phyloP scores from a whole-genome alignment of 2,797 vertebrate species.

The Fistularia commersonii region DNA sequence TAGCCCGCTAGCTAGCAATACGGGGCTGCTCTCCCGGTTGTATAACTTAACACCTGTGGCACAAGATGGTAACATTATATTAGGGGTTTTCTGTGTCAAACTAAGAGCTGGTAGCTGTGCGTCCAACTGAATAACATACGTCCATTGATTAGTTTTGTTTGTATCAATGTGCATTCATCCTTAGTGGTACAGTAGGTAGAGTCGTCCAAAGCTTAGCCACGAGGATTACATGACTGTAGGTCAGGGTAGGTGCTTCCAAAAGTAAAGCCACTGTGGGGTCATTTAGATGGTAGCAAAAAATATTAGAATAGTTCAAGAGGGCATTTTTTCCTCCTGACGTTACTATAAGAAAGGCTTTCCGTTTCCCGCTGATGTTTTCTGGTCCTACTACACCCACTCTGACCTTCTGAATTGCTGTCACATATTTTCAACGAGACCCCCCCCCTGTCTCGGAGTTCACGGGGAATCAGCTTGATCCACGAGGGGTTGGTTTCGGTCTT shows the following conservation, averaged over 20 bases:
- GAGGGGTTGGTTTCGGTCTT: too few species aligned
- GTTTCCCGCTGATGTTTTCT: too few species aligned
- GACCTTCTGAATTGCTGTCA: too few species aligned
- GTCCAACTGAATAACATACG: background rate
- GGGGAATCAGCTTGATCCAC: too few species aligned
- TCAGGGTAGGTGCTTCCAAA: constrained; percentile 22
- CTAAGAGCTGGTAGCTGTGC: background rate
- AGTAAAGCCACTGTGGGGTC: constrained; percentile 7
- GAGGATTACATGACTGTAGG: constrained; percentile 19
- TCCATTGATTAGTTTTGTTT: background rate
- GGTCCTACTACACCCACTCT: too few species aligned
- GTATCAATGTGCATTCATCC: constrained; percentile 21
- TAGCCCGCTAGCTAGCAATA: constrained; percentile 63
- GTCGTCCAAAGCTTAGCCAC: constrained; percentile 29
- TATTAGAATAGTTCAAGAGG: background rate
- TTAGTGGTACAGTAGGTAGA: constrained; percentile 9
- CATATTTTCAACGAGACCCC: too few species aligned
- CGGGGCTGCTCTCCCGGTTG: constrained; percentile 53
- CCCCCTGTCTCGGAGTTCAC: too few species aligned
- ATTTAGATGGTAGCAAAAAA: constrained; percentile 1
- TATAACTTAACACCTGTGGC: constrained; percentile 71
- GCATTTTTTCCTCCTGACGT: background rate
- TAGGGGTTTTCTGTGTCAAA: constrained; percentile 1
- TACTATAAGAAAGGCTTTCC: background rate
- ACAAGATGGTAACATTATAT: constrained; percentile 23